Conservation (phyloP, 2,113 vertebrate genomes). For the Nothobranchius kuhntae region DNA sequence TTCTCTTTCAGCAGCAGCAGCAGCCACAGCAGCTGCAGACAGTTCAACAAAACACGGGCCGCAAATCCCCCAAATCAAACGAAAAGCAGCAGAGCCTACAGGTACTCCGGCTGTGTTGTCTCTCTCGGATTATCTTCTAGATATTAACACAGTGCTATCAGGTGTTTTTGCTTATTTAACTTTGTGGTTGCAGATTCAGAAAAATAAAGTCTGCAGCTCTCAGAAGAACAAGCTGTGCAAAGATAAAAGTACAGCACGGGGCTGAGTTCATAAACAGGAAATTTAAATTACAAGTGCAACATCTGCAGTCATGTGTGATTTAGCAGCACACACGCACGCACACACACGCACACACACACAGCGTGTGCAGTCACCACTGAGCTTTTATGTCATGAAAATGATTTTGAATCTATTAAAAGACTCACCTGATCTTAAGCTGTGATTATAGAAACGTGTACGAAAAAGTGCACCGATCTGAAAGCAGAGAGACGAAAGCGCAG, state of each 20-base stretch:
- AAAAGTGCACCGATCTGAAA: no score
- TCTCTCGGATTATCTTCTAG: background rate
- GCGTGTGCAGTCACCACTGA: no score
- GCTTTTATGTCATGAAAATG: no score
- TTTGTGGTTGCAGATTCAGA: slow-evolving; percentile 32
- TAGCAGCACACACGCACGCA: background rate
- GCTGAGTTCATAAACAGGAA: slow-evolving; percentile 78
- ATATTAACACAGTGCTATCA: slow-evolving; percentile 18
- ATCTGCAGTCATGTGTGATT: slow-evolving; percentile 60
- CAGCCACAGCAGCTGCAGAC: slow-evolving; percentile 76
- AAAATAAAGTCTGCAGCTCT: background rate
- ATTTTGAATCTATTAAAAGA: no score
- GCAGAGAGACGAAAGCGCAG: no score
- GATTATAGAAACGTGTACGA: no score
- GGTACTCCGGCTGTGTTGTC: slow-evolving; percentile 75
- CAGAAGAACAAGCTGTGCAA: slow-evolving; percentile 33
- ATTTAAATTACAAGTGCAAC: slow-evolving; percentile 66
- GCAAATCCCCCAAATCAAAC: slow-evolving; percentile 92
- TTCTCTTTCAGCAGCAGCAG: slow-evolving; percentile 90
- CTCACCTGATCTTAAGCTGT: no score
- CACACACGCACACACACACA: no score
- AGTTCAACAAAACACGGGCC: slow-evolving; percentile 78
- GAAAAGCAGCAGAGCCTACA: slow-evolving; percentile 91
- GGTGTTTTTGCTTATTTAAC: slow-evolving; percentile 19
- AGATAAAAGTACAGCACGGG: slow-evolving; percentile 43